These are phyloP conservation scores for Quadroppia sp. DNA, from an alignment of 2,888 invertebrate species.

Conservation along the genomic window DNA sequence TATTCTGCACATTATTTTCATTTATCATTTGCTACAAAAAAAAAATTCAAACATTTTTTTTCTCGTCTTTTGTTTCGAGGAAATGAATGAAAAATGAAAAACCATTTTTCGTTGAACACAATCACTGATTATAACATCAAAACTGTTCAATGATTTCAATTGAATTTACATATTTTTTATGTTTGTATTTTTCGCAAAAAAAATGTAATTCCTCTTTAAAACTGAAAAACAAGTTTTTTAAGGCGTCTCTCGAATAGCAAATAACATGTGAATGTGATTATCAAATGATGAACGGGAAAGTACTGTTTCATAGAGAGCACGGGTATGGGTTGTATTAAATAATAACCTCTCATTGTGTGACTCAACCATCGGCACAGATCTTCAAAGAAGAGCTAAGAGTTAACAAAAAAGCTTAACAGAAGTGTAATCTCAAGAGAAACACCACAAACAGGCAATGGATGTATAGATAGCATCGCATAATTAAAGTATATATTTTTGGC, in stretches of 20 bases:
- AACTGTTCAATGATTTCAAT: neutral
- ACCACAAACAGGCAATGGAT: neutral
- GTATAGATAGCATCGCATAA: neutral
- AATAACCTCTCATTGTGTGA: neutral
- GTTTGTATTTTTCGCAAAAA: neutral
- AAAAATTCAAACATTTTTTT: neutral
- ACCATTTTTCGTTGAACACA: neutral
- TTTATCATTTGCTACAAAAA: too few relatives aligned
- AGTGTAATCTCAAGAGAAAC: slow-evolving; percentile 6
- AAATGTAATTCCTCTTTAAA: neutral
- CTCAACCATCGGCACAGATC: neutral
- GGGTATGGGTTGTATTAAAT: too few relatives aligned
- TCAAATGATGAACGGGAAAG: neutral
- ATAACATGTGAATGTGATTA: neutral
- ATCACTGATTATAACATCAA: neutral
- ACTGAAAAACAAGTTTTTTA: slow-evolving; percentile 11
- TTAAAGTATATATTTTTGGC: neutral
- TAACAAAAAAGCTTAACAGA: slow-evolving; percentile 11
- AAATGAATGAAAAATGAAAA: neutral
- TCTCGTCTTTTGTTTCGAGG: neutral
- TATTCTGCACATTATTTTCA: too few relatives aligned
- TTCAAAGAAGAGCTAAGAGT: neutral
- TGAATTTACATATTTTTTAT: too few relatives aligned
- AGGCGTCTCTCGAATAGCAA: neutral
- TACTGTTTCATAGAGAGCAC: too few relatives aligned